phyloP scores from a whole-genome alignment of 2,888 invertebrate genomes.

The Ophion obscuratus region DNA sequence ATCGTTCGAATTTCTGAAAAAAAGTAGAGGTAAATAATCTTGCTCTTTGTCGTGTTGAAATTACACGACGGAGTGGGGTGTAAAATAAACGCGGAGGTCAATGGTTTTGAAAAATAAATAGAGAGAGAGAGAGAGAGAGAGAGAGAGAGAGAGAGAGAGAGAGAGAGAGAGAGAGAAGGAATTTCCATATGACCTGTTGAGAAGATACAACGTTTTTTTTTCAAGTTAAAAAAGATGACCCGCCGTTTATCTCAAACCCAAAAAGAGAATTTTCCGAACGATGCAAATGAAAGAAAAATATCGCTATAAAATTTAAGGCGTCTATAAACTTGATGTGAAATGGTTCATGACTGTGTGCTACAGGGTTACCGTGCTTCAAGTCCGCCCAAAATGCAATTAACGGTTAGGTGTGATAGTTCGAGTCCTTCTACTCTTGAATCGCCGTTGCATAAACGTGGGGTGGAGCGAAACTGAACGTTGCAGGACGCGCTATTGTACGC shows the following conservation, averaged over 20 bases:
- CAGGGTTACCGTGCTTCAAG: background rate
- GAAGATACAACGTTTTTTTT: too few species aligned
- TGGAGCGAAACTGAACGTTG: slow-evolving; percentile 38
- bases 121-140: background rate
- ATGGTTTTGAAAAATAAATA: too few species aligned
- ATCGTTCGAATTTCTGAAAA: too few species aligned
- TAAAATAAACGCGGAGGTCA: too few species aligned
- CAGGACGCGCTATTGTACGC: slow-evolving; percentile 11
- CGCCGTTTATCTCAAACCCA: too few species aligned
- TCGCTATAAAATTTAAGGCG: background rate
- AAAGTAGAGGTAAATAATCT: too few species aligned
- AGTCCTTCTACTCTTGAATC: slow-evolving; percentile 3
- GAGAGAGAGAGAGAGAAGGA: background rate
- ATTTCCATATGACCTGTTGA: background rate
- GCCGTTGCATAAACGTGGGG: slow-evolving; percentile 38
- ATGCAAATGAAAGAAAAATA: background rate
- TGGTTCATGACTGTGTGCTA: background rate
- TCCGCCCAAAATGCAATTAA: background rate
- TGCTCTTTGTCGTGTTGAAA: too few species aligned
- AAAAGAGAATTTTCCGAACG: background rate
- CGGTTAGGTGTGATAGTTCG: slow-evolving; percentile 7
- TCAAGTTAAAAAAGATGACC: too few species aligned
- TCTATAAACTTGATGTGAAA: background rate
- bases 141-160: too few species aligned
- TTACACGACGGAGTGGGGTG: too few species aligned